Percentiles rank a stretch among this genome's conserved stretches.
Evolutionary conservation across 2,113 vertebrate genomes (phyloP).

Genomic region (Forbesichthys papilliferus): DNA sequence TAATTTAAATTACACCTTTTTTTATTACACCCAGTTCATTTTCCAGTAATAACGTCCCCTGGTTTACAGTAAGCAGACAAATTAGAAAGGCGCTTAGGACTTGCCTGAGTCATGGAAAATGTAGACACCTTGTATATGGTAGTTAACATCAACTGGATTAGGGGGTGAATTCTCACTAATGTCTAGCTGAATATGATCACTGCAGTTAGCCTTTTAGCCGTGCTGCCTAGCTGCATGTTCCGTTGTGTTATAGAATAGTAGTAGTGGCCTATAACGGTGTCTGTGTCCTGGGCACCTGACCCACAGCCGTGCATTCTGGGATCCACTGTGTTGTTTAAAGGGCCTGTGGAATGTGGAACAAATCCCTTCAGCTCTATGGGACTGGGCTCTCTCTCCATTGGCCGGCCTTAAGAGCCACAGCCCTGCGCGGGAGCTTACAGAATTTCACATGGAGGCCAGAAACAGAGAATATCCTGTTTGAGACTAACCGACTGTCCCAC

Average conservation of each 20-base stretch:
- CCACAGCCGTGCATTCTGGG: constrained; percentile 59
- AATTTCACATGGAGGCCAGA: constrained; percentile 76
- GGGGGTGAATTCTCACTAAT: constrained; percentile 15
- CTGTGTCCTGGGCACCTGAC: constrained; percentile 38
- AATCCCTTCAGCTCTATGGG: constrained; percentile 77
- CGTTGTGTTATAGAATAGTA: background rate
- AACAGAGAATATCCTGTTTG: constrained; percentile 78
- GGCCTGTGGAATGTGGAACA: constrained; percentile 79
- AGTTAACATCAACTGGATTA: constrained; percentile 30
- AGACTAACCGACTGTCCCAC: constrained; percentile 62
- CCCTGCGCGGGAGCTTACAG: constrained; percentile 68
- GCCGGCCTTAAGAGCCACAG: constrained; percentile 61
- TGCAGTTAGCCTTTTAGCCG: constrained; percentile 13
- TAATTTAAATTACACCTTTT: constrained; percentile 23
- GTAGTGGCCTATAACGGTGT: constrained; percentile 29
- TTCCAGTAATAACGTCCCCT: background rate
- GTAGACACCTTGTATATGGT: constrained; percentile 23
- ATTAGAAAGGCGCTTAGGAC: constrained; percentile 9
- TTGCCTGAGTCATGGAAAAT: background rate
- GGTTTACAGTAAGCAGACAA: constrained; percentile 13
- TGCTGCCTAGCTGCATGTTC: constrained; percentile 7
- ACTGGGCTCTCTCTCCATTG: constrained; percentile 60
- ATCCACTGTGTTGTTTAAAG: constrained; percentile 71
- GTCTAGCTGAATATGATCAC: constrained; percentile 12
- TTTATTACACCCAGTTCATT: constrained; percentile 15